A percentile compares a stretch with the other conserved stretches of the same genome.
Conservation (phyloP, 53 echinoderm and acorn worm genomes). For the Hippasteria phrygiana region DNA sequence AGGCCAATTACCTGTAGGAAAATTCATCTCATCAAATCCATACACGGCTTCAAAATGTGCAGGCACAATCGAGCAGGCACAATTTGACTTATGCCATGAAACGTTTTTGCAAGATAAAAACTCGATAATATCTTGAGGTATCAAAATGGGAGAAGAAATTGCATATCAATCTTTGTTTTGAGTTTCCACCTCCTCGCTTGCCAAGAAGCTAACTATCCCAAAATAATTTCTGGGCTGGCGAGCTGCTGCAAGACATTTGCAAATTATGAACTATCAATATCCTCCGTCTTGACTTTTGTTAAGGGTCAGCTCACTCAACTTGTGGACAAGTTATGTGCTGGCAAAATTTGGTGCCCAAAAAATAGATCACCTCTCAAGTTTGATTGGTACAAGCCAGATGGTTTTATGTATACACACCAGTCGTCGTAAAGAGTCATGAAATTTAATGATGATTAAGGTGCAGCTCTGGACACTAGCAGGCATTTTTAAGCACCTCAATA, state of each 20-base stretch:
- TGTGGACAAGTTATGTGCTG: not conserved
- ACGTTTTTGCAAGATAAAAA: no score
- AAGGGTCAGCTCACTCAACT: not conserved
- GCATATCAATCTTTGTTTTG: no score
- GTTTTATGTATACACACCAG: not conserved
- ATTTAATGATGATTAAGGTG: not conserved
- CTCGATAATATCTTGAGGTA: no score
- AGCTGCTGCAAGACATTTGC: no score
- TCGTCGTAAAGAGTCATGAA: not conserved
- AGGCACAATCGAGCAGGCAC: no score
- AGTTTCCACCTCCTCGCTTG: no score
- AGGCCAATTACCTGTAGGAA: not conserved
- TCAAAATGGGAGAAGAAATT: no score
- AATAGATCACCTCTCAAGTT: not conserved
- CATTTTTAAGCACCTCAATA: slow-evolving; percentile 32
- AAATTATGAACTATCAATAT: no score
- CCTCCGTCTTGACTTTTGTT: not conserved
- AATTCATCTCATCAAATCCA: not conserved
- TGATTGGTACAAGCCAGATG: not conserved
- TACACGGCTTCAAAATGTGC: not conserved
- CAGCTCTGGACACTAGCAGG: not conserved
- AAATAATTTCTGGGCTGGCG: no score
- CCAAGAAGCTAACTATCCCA: no score
- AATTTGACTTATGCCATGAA: no score
- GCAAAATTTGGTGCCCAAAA: not conserved